These are phyloP conservation scores for Cheirogaleus medius DNA, from an alignment of 2,113 vertebrate genomes.

Conservation along the genomic window DNA sequence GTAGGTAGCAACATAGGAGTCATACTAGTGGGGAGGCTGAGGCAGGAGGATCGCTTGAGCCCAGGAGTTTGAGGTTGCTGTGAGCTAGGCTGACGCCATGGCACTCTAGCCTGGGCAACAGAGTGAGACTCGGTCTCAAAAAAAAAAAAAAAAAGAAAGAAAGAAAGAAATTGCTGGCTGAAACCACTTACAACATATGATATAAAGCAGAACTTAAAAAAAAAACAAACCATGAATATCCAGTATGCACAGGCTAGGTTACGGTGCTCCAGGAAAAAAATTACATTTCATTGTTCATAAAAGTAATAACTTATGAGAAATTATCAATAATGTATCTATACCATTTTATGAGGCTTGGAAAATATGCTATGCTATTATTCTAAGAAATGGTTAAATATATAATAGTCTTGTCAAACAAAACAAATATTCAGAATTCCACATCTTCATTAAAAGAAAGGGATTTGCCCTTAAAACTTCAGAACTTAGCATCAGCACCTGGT, in stretches of 20 bases:
- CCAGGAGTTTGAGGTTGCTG: no score
- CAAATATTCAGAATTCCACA: neutral
- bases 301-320: neutral
- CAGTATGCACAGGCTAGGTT: neutral
- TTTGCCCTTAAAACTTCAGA: constrained; percentile 59
- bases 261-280: neutral
- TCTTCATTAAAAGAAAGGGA: constrained; percentile 65
- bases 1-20: neutral
- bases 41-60: no score
- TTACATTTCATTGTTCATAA: neutral
- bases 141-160: no score
- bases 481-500: neutral
- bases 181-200: neutral
- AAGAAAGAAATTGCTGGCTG: neutral
- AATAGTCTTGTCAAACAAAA: constrained; percentile 55
- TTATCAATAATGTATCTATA: neutral
- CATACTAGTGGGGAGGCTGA: no score
- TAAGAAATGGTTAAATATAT: constrained; percentile 57
- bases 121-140: no score
- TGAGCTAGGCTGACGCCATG: no score
- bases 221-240: neutral
- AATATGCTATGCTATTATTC: neutral
- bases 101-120: no score
- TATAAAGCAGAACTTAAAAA: neutral
- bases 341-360: constrained; percentile 45